phyloP scores from a whole-genome alignment of 2,797 vertebrate genomes.

The Brachymystax lenok region DNA sequence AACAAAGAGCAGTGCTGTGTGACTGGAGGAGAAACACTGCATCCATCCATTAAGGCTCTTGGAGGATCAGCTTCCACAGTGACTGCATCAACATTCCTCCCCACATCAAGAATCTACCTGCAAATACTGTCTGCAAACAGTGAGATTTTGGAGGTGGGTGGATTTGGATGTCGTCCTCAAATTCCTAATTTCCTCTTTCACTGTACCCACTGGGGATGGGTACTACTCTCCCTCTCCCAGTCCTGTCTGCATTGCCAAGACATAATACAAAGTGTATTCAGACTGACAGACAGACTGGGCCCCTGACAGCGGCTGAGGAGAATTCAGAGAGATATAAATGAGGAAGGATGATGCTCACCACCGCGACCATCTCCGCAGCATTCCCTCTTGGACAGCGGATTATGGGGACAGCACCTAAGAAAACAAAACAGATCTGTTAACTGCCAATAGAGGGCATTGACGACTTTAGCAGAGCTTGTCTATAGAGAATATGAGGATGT shows the following conservation, averaged over 20 bases:
- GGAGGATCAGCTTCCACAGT: constrained; percentile 20
- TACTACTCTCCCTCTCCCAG: neutral
- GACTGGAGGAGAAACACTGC: constrained; percentile 6
- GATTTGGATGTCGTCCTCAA: neutral
- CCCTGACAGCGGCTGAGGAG: neutral
- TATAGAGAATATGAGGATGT: neutral
- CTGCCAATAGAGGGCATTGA: constrained; percentile 1
- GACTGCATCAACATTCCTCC: constrained; percentile 11
- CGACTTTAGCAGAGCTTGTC: neutral
- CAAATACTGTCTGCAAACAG: neutral
- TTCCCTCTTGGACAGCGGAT: constrained; percentile 96
- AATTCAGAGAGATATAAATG: constrained; percentile 14
- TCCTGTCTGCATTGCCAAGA: neutral
- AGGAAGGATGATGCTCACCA: constrained; percentile 79
- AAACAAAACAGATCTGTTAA: constrained; percentile 27
- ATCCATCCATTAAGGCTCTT: constrained; percentile 17
- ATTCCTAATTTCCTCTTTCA: constrained; percentile 2
- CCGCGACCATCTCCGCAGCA: constrained; percentile 97
- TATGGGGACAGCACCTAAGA: constrained; percentile 92
- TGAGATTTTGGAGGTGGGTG: neutral
- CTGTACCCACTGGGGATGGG: neutral
- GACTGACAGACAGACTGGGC: neutral
- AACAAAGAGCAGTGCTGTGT: constrained; percentile 28
- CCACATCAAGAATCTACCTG: constrained; percentile 2
- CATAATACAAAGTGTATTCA: neutral